Base-by-base conservation (phyloP, 1,140 invertebrate genomes). In the Macrobrachium nipponense region DNA sequence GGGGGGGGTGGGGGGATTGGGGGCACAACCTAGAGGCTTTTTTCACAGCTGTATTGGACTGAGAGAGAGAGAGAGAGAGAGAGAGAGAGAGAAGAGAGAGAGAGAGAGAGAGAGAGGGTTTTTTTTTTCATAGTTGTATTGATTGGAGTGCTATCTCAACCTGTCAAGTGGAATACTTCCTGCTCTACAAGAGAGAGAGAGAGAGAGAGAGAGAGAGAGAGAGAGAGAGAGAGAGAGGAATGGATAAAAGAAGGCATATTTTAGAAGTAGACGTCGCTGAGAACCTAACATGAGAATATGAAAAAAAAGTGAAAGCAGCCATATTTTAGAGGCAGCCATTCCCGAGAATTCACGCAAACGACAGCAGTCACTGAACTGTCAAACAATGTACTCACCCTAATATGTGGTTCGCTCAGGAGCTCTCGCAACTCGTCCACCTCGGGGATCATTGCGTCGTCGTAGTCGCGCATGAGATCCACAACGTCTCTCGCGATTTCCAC, bases 351-450 rank as follows among this genome's bases (percentile, higher is more conserved):
- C 5, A 58, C 12, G 12, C 14, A 18, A 44, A 43, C 17, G 20
- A 58, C 0, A 17, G n/a, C 11, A 58, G 0, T 20, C 68, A 18
- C 64, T 11, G 73, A 36, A 27, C 18, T 23, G 4, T 43, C 36
- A 27, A 60, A 43, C 58, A 44, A n/a, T 17, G 58, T 59, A 93
- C 94, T 93, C 91, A 98, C 97, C 96, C 95, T 96, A 88, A 98
- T 93, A 91, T 98, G 96, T 86, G 96, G 95, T 90, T 94, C 93
- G 86, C 93, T 93, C 27, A 98, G 93, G 88, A 98, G 92, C 89
- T 95, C 94, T 89, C 95, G 92, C 89, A 98, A 93, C 91, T 98
- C 96, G 89, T 95, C 94, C 88, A 95, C 90, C 76, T 93, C 90
- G n/a, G 90, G 90, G 82, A 91, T 90, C 90, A 93, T 90, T 89